phyloP scores from a whole-genome alignment of 2,797 vertebrate species.

The Tragopan temminckii region DNA sequence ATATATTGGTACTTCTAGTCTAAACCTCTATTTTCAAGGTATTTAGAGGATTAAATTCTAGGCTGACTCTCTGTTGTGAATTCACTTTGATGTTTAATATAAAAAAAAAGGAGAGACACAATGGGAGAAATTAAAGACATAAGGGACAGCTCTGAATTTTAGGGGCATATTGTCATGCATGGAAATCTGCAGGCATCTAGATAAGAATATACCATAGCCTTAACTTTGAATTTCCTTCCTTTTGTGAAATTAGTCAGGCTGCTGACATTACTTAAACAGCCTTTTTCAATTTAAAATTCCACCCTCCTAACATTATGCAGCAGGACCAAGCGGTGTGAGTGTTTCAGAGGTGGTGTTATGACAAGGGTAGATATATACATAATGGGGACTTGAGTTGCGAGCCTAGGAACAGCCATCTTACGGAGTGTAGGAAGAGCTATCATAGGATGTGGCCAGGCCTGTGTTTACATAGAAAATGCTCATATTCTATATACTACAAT shows the following conservation, averaged over 20 bases:
- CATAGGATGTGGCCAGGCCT: slow-evolving; percentile 65
- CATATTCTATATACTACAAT: slow-evolving; percentile 72
- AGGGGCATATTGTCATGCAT: slow-evolving; percentile 72
- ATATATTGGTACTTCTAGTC: slow-evolving; percentile 75
- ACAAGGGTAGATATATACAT: slow-evolving; percentile 72
- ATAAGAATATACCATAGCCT: slow-evolving; percentile 68
- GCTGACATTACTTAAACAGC: slow-evolving; percentile 77
- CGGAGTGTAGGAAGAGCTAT: slow-evolving; percentile 54
- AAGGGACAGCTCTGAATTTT: slow-evolving; percentile 77
- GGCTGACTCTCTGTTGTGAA: slow-evolving; percentile 81
- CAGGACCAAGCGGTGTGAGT: slow-evolving; percentile 73
- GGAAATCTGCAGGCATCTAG: slow-evolving; percentile 67
- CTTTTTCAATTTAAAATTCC: slow-evolving; percentile 79
- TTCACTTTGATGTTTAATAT: slow-evolving; percentile 75
- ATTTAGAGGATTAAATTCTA: slow-evolving; percentile 81
- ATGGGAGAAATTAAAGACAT: slow-evolving; percentile 73
- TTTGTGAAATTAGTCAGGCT: slow-evolving; percentile 80
- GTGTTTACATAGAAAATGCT: slow-evolving; percentile 67
- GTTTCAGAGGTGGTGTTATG: slow-evolving; percentile 78
- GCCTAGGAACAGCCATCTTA: slow-evolving; percentile 51
- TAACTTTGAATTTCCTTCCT: slow-evolving; percentile 77
- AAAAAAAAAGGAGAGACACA: slow-evolving; percentile 70
- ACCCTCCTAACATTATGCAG: slow-evolving; percentile 74
- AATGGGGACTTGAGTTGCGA: slow-evolving; percentile 70
- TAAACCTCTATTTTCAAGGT: slow-evolving; percentile 77